Percentiles rank a stretch among this genome's conserved stretches.
phyloP scores from a whole-genome alignment of 2,113 vertebrate species.

The Megalops atlanticus region DNA sequence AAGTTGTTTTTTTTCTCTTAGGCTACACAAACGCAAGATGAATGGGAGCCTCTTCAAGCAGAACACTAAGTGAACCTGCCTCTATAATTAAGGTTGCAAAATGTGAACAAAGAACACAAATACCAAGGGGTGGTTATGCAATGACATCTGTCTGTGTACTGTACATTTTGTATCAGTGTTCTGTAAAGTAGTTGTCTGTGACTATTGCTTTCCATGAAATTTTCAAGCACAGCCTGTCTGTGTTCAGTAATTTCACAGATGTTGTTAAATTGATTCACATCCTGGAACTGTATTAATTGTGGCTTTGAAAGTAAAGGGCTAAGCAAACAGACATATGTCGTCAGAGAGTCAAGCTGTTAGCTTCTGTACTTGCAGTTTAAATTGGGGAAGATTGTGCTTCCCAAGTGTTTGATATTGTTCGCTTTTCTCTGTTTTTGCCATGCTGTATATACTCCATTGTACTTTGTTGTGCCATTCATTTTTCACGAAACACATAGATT shows the following conservation, averaged over 20 bases:
- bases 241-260: not conserved
- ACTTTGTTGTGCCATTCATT: not conserved
- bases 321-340: not conserved
- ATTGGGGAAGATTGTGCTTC: not conserved
- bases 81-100: constrained; percentile 6
- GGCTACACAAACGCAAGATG: constrained; percentile 66
- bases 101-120: not conserved
- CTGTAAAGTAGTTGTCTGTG: not conserved
- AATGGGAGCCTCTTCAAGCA: constrained; percentile 62
- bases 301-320: not conserved
- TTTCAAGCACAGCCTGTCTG: not conserved
- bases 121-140: not conserved
- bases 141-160: not conserved
- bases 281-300: not conserved
- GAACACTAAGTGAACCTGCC: constrained; percentile 48
- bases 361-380: not conserved
- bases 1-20: constrained; percentile 29
- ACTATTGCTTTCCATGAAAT: not conserved
- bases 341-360: not conserved
- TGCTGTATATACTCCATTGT: not conserved
- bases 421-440: not conserved
- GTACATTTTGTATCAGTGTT: not conserved
- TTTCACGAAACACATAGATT: constrained; percentile 6
- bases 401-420: not conserved
- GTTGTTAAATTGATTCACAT: not conserved